Conservation (phyloP, 1,140 invertebrate species). For the Listronotus bonariensis region DNA sequence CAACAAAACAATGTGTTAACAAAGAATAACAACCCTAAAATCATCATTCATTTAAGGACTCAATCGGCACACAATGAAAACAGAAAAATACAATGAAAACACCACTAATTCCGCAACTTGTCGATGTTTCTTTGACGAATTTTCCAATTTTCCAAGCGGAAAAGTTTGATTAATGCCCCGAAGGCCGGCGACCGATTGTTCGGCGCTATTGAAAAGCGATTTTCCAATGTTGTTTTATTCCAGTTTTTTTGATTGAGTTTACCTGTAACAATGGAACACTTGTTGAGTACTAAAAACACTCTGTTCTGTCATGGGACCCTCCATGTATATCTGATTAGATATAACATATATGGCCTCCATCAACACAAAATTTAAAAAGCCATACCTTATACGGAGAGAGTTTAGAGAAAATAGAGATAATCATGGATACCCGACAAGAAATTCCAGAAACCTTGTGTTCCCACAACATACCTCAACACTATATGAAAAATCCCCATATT, state of each 20-base stretch:
- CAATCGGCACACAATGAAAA: slow-evolving; percentile 25
- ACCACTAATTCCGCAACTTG: slow-evolving; percentile 35
- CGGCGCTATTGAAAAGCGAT: slow-evolving; percentile 27
- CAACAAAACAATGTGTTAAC: slow-evolving; percentile 27
- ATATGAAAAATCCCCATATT: too few species aligned
- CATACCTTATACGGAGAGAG: too few species aligned
- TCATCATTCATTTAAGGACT: slow-evolving; percentile 21
- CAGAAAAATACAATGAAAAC: slow-evolving; percentile 36
- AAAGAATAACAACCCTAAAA: slow-evolving; percentile 18
- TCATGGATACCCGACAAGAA: too few species aligned
- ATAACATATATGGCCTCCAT: too few species aligned
- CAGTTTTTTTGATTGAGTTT: slow-evolving; percentile 10
- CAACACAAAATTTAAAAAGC: too few species aligned
- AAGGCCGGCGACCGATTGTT: slow-evolving; percentile 34
- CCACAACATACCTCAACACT: too few species aligned
- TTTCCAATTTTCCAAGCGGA: slow-evolving; percentile 37
- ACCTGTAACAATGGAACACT: slow-evolving; percentile 2
- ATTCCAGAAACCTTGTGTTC: too few species aligned
- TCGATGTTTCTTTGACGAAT: slow-evolving; percentile 36
- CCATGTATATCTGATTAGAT: too few species aligned
- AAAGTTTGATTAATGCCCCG: slow-evolving; percentile 37
- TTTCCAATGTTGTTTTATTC: slow-evolving; percentile 25
- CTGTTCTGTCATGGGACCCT: too few species aligned
- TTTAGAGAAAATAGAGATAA: too few species aligned
- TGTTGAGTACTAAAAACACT: neutral